These are phyloP conservation scores for Bhutanitis thaidina DNA, from an alignment of 2,888 invertebrate species.

Conservation along the genomic window DNA sequence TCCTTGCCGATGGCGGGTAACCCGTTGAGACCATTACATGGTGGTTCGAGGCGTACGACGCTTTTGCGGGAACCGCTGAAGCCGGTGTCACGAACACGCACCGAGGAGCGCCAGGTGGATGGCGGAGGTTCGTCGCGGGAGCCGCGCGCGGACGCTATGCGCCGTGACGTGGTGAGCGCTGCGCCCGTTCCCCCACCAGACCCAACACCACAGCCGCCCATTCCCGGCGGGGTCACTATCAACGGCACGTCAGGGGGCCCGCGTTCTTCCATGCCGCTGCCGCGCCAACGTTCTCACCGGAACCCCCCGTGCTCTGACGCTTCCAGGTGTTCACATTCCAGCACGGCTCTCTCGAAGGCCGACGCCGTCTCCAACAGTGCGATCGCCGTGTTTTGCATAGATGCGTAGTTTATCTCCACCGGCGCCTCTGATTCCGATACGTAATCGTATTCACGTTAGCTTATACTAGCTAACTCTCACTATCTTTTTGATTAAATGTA, in stretches of 20 bases:
- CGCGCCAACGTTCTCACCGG: slow-evolving; percentile 78
- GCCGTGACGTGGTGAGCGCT: slow-evolving; percentile 57
- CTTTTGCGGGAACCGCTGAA: slow-evolving; percentile 82
- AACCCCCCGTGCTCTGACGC: slow-evolving; percentile 70
- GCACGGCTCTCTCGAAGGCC: slow-evolving; percentile 67
- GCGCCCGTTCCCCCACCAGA: slow-evolving; percentile 36
- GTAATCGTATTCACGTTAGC: slow-evolving; percentile 28
- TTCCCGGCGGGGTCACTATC: slow-evolving; percentile 66
- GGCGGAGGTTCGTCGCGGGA: slow-evolving; percentile 63
- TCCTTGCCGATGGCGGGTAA: slow-evolving; percentile 79
- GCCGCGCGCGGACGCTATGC: slow-evolving; percentile 62
- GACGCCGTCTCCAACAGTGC: slow-evolving; percentile 69
- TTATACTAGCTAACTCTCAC: slow-evolving; percentile 31
- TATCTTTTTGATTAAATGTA: slow-evolving; percentile 19
- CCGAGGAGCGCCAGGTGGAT: slow-evolving; percentile 82
- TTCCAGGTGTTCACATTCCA: slow-evolving; percentile 73
- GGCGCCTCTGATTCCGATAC: slow-evolving; percentile 42
- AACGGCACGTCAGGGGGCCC: slow-evolving; percentile 73
- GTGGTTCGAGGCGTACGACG: slow-evolving; percentile 82
- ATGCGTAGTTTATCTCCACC: slow-evolving; percentile 52
- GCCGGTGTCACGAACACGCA: slow-evolving; percentile 82
- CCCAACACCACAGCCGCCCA: slow-evolving; percentile 22
- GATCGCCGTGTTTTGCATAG: slow-evolving; percentile 77
- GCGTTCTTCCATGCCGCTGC: slow-evolving; percentile 80
- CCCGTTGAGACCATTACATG: slow-evolving; percentile 82